Conservation (phyloP, 2,113 vertebrate genomes). For the Todiramphus chloris region DNA sequence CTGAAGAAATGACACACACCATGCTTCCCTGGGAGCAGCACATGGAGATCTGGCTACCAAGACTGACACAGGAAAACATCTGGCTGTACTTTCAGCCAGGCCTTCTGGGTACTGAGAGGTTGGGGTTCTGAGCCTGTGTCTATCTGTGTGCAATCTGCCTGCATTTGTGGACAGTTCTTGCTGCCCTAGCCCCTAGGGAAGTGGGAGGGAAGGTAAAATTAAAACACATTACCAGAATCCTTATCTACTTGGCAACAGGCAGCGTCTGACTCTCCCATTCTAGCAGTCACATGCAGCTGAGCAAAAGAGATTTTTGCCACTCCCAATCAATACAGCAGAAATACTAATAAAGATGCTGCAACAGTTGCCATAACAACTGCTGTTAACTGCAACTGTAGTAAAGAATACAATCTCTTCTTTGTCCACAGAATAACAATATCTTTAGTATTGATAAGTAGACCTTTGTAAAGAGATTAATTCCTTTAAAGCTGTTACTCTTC, state of each 20-base stretch:
- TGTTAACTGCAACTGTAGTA: background rate
- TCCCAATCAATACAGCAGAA: background rate
- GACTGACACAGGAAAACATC: background rate
- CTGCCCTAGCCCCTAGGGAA: background rate
- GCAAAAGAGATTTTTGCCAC: background rate
- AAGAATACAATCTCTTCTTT: background rate
- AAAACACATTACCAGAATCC: background rate
- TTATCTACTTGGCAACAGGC: background rate
- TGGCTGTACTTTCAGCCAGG: background rate
- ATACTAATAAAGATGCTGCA: background rate
- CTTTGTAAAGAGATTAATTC: background rate
- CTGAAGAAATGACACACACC: background rate
- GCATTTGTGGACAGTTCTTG: background rate
- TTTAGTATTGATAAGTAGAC: background rate
- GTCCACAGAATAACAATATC: background rate
- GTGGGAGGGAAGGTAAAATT: background rate
- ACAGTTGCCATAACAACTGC: slow-evolving; percentile 62
- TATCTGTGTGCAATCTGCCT: background rate
- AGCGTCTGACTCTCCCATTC: background rate
- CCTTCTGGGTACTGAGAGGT: background rate
- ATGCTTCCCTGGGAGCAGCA: background rate
- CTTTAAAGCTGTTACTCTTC: background rate
- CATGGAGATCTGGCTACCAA: background rate
- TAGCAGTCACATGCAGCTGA: background rate
- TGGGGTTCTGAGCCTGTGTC: background rate